Percentiles rank a stretch among this genome's conserved stretches.
These are phyloP conservation scores for Ormyrus pomaceus DNA, from an alignment of 2,888 invertebrate genomes.

Conservation along the genomic window DNA sequence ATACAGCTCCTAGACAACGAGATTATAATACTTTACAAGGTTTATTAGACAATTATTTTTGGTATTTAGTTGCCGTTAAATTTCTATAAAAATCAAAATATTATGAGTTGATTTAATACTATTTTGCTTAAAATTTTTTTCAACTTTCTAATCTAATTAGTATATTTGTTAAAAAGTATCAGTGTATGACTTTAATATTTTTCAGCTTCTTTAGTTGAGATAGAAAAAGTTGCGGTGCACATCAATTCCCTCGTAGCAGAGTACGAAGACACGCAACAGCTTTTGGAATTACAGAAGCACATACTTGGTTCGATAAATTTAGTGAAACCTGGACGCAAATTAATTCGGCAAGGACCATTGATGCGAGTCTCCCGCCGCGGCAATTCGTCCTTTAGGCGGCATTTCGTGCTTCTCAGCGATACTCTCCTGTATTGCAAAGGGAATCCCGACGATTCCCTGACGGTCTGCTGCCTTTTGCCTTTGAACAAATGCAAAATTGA, in stretches of 20 bases:
- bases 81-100: conserved; percentile 8
- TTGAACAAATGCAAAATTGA: conserved; percentile 83
- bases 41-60: conserved; percentile 62
- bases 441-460: conserved; percentile 79
- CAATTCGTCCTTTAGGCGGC: conserved; percentile 75
- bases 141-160: neutral
- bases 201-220: conserved; percentile 81
- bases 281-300: conserved; percentile 82
- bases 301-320: conserved; percentile 80
- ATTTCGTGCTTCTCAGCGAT: conserved; percentile 85
- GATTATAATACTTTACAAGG: conserved; percentile 79
- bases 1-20: conserved; percentile 78
- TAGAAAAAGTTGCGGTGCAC: conserved; percentile 83
- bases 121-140: neutral
- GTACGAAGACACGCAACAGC: conserved; percentile 83
- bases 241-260: conserved; percentile 85
- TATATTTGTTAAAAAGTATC: neutral
- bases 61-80: neutral
- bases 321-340: conserved; percentile 82
- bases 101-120: neutral
- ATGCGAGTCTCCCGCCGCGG: conserved; percentile 78
- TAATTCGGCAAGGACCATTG: conserved; percentile 82
- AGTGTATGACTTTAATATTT: neutral
- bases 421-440: conserved; percentile 85
- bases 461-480: conserved; percentile 83